Conservation (phyloP, 2,797 vertebrate species). For the Neomorphus geoffroyi region DNA sequence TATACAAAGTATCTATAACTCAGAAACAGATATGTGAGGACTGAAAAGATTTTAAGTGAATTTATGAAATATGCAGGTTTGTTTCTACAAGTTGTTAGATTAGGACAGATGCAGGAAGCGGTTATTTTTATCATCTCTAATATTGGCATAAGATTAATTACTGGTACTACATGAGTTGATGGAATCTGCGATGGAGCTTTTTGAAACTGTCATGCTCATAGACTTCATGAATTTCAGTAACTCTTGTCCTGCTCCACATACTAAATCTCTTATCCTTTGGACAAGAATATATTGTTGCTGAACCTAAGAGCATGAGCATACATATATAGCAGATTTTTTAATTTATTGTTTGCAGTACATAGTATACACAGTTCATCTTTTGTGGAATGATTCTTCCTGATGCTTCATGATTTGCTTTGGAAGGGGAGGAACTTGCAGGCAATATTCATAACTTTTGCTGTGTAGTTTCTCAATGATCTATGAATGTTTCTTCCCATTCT, state of each 20-base stretch:
- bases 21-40: background rate
- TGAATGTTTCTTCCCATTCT: constrained; percentile 29
- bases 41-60: background rate
- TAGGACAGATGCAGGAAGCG: background rate
- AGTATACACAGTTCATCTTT: background rate
- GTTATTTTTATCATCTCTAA: background rate
- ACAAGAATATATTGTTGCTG: background rate
- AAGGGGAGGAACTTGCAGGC: constrained; percentile 13
- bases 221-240: background rate
- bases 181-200: background rate
- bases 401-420: background rate
- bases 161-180: background rate
- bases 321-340: background rate
- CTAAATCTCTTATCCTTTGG: background rate
- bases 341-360: background rate
- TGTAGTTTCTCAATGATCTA: background rate
- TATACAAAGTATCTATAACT: background rate
- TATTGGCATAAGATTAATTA: background rate
- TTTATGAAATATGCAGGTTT: background rate
- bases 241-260: background rate
- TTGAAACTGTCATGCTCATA: background rate
- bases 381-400: background rate
- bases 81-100: background rate
- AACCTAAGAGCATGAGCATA: background rate
- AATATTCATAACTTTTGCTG: background rate